Evolutionary conservation across 1,140 invertebrate genomes (phyloP), one percentile per base, ranked within the genome.

Genomic region (Sinella curviseta): DNA sequence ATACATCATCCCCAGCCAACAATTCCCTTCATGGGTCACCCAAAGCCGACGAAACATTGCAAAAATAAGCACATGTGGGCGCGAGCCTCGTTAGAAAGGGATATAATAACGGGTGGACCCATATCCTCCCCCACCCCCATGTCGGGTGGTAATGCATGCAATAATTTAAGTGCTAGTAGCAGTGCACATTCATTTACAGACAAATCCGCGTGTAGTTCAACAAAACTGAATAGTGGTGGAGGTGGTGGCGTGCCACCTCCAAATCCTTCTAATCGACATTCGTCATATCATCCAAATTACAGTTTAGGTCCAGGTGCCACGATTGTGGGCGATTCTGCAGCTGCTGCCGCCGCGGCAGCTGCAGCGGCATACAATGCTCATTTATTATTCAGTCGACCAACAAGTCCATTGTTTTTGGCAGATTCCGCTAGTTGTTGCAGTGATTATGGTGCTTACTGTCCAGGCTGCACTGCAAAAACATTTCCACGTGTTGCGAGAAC

Each of bases 1-100:
- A 70, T 70, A 31, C 65, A 70, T n/a, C 65, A 70, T 26, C 74
- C 34, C 17, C 74, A 48, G 39, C 35, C 74, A 39, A 75, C 34
- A 74, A 30, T 34, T 24, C 70, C 70, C 16, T 36, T 36, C 24
- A 39, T 36, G 34, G 74, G 74, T 31, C 65, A 75, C 39, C 48
- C 48, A 2, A 54, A 60, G 26, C 79, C 82, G 0, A 81, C 77
- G 16, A 80, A 83, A 35, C 79, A 82, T 34, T 83, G 79, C 74
- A 83, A 78, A 76, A 81, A 81, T 54, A 83, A 83, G 55, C 80
- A 83, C 55, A 74, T 82, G 74, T 83, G 81, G 81, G 79, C 77
- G 1, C 80, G 81, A 73, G 78, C 79, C 24, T 81, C 80, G 17
- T 4, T 79, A 2, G 81, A 81, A 33, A 16, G 81, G 60, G 81